Conservation (phyloP, 2,888 invertebrate species). For the Drosophila kuntzei region DNA sequence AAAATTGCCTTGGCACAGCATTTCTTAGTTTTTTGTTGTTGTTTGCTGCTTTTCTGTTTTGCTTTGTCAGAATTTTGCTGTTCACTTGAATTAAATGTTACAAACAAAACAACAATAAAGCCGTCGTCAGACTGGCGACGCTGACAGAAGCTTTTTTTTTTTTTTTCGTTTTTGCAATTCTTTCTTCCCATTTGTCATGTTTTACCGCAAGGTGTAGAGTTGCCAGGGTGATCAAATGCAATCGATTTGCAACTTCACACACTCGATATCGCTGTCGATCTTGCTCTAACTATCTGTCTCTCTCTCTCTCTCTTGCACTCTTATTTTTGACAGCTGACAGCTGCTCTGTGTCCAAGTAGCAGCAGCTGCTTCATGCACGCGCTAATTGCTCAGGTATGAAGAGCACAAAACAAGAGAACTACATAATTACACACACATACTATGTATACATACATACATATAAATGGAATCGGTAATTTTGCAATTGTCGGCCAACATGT, state of each 20-base stretch:
- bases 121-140: conserved; percentile 63
- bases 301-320: conserved; percentile 23
- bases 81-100: conserved; percentile 62
- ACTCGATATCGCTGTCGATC: conserved; percentile 32
- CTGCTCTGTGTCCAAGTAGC: conserved; percentile 41
- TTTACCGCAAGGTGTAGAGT: conserved; percentile 35
- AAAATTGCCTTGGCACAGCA: conserved; percentile 33
- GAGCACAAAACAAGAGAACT: conserved; percentile 51
- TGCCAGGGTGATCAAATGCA: conserved; percentile 45
- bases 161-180: conserved; percentile 17
- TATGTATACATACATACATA: conserved; percentile 10
- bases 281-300: conserved; percentile 19
- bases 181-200: conserved; percentile 14
- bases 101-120: conserved; percentile 23
- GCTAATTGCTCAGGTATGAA: conserved; percentile 77
- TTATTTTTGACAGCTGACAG: conserved; percentile 55
- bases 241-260: conserved; percentile 45
- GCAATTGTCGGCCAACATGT: conserved; percentile 60
- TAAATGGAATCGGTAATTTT: conserved; percentile 59
- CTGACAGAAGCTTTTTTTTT: conserved; percentile 53
- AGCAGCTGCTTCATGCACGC: conserved; percentile 43
- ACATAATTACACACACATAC: conserved; percentile 51
- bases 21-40: conserved; percentile 23
- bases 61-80: conserved; percentile 27
- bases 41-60: not conserved